These are phyloP conservation scores for Solen grandis DNA, from an alignment of 1,140 invertebrate genomes.

Conservation along the genomic window DNA sequence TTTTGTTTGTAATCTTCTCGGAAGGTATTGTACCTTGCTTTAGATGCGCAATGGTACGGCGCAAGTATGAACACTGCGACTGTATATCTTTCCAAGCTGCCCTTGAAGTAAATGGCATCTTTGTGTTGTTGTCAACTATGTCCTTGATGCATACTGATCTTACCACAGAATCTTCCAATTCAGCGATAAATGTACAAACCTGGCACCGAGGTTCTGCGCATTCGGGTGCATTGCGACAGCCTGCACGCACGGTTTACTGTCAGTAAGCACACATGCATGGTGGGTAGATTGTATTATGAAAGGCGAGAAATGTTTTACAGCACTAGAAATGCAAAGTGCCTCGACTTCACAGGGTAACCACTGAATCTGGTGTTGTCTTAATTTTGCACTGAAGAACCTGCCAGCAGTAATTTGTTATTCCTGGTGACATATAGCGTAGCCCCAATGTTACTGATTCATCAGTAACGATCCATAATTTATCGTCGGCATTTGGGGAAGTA, in stretches of 20 bases:
- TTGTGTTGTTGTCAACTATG: slow-evolving; percentile 48
- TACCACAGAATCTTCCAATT: too few species aligned
- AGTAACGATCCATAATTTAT: too few species aligned
- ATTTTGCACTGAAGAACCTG: too few species aligned
- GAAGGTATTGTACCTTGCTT: slow-evolving; percentile 46
- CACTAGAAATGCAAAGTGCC: too few species aligned
- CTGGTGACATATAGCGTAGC: too few species aligned
- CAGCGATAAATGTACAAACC: too few species aligned
- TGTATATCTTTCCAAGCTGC: slow-evolving; percentile 27
- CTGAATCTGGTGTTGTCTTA: too few species aligned
- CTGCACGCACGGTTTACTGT: slow-evolving; percentile 57
- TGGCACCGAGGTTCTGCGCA: slow-evolving; percentile 35
- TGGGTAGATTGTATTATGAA: slow-evolving; percentile 52
- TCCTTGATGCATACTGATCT: too few species aligned
- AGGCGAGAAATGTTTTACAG: slow-evolving; percentile 58
- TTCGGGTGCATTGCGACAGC: slow-evolving; percentile 50
- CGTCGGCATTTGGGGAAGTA: background rate
- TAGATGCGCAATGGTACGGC: slow-evolving; percentile 18
- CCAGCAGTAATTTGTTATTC: too few species aligned
- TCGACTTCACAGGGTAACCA: too few species aligned
- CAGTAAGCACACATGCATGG: too few species aligned
- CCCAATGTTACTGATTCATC: slow-evolving; percentile 48
- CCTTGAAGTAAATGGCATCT: slow-evolving; percentile 33
- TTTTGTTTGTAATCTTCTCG: slow-evolving; percentile 59
- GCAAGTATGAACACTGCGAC: slow-evolving; percentile 43